Evolutionary conservation across 2,888 invertebrate genomes (phyloP), one percentile per base, ranked within the genome.

Genomic region (Dicranocentrus wangi): DNA sequence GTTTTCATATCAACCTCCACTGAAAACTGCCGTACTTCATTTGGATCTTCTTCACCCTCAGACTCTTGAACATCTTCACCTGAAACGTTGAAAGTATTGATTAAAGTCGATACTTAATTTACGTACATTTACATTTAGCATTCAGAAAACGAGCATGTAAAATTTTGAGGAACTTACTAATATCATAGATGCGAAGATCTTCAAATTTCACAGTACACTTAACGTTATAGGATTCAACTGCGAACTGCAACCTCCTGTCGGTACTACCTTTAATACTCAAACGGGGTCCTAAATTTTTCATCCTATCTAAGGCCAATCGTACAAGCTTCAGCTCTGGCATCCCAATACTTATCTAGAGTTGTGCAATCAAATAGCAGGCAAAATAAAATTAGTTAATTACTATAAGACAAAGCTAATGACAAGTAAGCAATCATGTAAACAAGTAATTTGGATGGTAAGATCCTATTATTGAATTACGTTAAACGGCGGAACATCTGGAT

Each of bases 131-230:
- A 65, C 19, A 32, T 10, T 32, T 15, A 53, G 15, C 15, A 53
- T 8, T 53, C 53, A 10, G 53, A 53, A 17, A 51, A 28, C 1
- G 32, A 28, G 23, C 3, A 13, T 5, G 42, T 32, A n/a, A 19
- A 17, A 13, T 65, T 7, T 47, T 47, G 2, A 60, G 7, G 19
- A 25, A 8, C 28, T 21, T 55, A 17, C 15, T 32, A 69, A 15
- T 10, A 82, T 82, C 75, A 53, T 73, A 77, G 21, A 81, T 58
- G 0, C 81, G 60, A 39, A 97, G 90, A 87, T 93, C 92, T 86
- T 92, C 92, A 88, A 96, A 97, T 87, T 94, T 92, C 0, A 95
- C 94, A 0, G 94, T 93, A 1, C 96, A 92, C 61, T 92, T 93
- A 2, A 94, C 95, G 89, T 93, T 91, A 86, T 94, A 94, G 0